A percentile compares a stretch with the other conserved stretches of the same genome.
Evolutionary conservation across 2,797 vertebrate genomes (phyloP).

Genomic region (Pantherophis vulpinus): DNA sequence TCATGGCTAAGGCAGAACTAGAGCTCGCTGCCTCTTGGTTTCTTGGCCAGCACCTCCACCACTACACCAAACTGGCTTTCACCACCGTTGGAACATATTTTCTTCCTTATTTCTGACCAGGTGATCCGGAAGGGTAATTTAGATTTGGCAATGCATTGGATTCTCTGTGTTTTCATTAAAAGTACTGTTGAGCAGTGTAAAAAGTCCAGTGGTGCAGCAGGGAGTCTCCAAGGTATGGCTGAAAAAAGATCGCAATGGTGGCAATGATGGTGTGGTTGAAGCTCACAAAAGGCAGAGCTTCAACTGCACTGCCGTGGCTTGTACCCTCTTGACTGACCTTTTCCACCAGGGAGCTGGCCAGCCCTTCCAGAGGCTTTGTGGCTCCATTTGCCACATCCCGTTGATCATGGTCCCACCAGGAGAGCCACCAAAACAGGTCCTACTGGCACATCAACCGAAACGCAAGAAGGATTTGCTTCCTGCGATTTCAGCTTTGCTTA

Average conservation of each 20-base stretch:
- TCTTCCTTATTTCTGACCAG: background rate
- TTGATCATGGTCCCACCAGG: background rate
- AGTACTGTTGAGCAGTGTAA: background rate
- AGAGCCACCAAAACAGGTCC: background rate
- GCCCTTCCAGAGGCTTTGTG: background rate
- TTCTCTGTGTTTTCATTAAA: background rate
- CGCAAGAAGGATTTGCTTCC: conserved; percentile 55
- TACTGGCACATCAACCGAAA: background rate
- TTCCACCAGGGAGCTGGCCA: background rate
- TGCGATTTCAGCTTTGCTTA: conserved; percentile 60
- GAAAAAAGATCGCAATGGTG: background rate
- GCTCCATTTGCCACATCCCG: background rate
- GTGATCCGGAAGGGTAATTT: background rate
- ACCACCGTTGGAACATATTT: background rate
- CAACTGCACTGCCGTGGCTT: background rate
- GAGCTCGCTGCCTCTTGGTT: background rate
- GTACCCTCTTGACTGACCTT: background rate
- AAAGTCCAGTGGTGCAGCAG: background rate
- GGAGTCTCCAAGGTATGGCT: background rate
- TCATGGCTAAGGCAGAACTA: background rate
- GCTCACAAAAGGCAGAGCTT: background rate
- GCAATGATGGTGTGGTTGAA: no score
- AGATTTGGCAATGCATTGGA: background rate
- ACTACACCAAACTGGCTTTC: background rate
- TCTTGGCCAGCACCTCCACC: background rate